These are phyloP conservation scores for Aphrocallistes beatrix DNA, from an alignment of 37 sponge, comb jelly and placozoan genomes.

Conservation along the genomic window DNA sequence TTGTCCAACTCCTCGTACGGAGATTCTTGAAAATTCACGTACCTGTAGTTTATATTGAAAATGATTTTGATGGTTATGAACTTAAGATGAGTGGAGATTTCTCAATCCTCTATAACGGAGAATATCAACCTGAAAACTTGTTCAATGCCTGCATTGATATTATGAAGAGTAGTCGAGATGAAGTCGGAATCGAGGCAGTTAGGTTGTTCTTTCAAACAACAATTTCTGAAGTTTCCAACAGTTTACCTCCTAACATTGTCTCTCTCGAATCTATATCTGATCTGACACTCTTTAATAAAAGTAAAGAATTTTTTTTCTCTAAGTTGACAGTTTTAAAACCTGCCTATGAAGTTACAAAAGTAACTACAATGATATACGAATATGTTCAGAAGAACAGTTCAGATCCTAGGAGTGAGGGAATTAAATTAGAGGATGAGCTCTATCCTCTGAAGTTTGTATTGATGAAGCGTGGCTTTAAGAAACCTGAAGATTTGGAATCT, in stretches of 20 bases:
- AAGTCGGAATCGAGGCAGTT: not conserved
- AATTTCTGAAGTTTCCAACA: not conserved
- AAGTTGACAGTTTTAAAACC: not conserved
- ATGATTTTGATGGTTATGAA: not conserved
- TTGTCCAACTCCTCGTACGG: not conserved
- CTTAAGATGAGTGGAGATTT: not conserved
- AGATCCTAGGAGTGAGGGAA: not conserved
- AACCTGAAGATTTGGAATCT: not conserved
- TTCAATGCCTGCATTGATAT: not conserved
- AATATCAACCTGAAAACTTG: not conserved
- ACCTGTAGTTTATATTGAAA: slow-evolving; percentile 7
- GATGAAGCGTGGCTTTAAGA: not conserved
- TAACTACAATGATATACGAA: not conserved
- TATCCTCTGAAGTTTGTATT: not conserved
- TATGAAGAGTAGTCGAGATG: not conserved
- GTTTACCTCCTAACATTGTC: not conserved
- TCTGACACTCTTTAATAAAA: not conserved
- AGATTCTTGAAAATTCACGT: slow-evolving; percentile 5
- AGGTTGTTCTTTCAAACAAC: not conserved
- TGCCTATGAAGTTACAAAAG: not conserved
- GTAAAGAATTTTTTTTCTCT: not conserved
- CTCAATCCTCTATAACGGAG: not conserved
- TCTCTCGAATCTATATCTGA: not conserved
- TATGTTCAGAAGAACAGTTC: not conserved
- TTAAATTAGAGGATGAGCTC: not conserved